These are phyloP conservation scores for Entomyzon cyanotis DNA, from an alignment of 2,113 vertebrate genomes.

Conservation along the genomic window DNA sequence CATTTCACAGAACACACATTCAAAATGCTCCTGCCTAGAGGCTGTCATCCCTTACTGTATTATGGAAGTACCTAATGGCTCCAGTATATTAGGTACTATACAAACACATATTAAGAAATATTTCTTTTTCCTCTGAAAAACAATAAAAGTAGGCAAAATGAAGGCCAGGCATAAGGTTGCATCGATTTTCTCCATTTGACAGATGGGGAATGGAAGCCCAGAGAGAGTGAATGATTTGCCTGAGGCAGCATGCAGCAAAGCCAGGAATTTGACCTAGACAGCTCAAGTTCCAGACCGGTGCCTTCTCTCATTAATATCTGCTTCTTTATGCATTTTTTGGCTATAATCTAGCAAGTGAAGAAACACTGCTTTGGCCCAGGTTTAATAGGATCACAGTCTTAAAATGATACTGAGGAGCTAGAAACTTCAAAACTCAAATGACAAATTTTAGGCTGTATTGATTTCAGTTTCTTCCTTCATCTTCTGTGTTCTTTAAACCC, in stretches of 20 bases:
- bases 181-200: not conserved
- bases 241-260: not conserved
- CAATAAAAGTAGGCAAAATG: not conserved
- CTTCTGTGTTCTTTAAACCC: constrained; percentile 10
- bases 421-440: constrained; percentile 9
- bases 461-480: constrained; percentile 41
- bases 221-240: not conserved
- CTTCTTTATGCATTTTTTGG: not conserved
- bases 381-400: not conserved
- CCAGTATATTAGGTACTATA: not conserved
- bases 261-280: constrained; percentile 4
- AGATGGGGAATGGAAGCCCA: not conserved
- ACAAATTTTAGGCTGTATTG: constrained; percentile 39
- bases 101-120: not conserved
- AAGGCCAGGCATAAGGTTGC: not conserved
- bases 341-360: not conserved
- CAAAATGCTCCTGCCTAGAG: not conserved
- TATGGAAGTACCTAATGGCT: not conserved
- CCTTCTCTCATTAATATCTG: constrained; percentile 14
- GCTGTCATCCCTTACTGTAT: not conserved
- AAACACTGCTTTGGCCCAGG: not conserved
- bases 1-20: not conserved
- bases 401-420: not conserved
- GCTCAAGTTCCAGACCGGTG: constrained; percentile 11
- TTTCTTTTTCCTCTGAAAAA: not conserved